Evolutionary conservation across 2,888 invertebrate species (phyloP).

Genomic region (Morpho helenor): DNA sequence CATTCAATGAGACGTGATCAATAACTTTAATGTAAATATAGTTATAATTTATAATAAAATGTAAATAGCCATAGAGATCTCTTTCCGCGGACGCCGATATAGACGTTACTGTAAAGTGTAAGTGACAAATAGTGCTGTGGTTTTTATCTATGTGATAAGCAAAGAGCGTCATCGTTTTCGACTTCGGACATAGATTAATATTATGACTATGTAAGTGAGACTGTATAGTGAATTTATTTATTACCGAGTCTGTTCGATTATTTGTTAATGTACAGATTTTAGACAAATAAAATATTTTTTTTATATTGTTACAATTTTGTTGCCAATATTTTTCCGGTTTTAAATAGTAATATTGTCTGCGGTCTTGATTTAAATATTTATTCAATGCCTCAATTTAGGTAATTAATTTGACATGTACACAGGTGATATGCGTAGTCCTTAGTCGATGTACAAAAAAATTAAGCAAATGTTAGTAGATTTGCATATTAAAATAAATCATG

Average conservation of each 20-base stretch:
- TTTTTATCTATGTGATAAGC: slow-evolving; percentile 75
- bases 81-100: slow-evolving; percentile 55
- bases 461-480: slow-evolving; percentile 66
- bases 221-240: slow-evolving; percentile 76
- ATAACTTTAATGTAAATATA: slow-evolving; percentile 53
- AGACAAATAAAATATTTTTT: slow-evolving; percentile 56
- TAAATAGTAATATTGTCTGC: slow-evolving; percentile 43
- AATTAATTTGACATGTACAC: slow-evolving; percentile 55
- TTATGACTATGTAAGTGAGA: slow-evolving; percentile 64
- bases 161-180: slow-evolving; percentile 55
- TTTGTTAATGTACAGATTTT: slow-evolving; percentile 65
- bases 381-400: slow-evolving; percentile 53
- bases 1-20: slow-evolving; percentile 33
- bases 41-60: slow-evolving; percentile 43
- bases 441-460: slow-evolving; percentile 68
- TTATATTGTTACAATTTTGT: slow-evolving; percentile 66
- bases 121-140: slow-evolving; percentile 77
- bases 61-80: slow-evolving; percentile 61
- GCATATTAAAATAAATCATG: slow-evolving; percentile 71
- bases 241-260: slow-evolving; percentile 62
- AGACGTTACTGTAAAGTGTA: slow-evolving; percentile 64
- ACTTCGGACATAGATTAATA: slow-evolving; percentile 44
- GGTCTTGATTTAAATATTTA: slow-evolving; percentile 59
- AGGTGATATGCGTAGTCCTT: slow-evolving; percentile 62
- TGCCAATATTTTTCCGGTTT: slow-evolving; percentile 49